Percentiles rank a stretch among this genome's conserved stretches.
phyloP scores from a whole-genome alignment of 1,140 invertebrate species.

The Lordiphosa clarofinis region DNA sequence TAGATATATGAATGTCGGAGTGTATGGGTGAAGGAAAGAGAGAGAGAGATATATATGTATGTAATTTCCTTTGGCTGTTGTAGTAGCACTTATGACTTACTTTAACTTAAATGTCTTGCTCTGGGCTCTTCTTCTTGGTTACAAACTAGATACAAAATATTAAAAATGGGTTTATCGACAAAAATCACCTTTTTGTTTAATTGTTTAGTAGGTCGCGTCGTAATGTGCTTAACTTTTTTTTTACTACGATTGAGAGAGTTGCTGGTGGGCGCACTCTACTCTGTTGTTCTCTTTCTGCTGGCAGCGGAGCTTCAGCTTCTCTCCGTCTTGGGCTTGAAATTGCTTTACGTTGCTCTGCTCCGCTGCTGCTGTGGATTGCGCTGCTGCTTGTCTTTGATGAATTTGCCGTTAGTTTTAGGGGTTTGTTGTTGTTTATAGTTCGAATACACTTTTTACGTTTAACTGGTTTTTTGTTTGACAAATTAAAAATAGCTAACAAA shows the following conservation, averaged over 20 bases:
- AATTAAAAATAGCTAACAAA: not conserved
- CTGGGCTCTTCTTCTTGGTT: conserved; percentile 4
- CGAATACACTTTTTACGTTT: conserved; percentile 1
- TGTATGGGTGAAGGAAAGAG: not conserved
- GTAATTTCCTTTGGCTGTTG: conserved; percentile 5
- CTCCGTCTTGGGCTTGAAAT: not conserved
- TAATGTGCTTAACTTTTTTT: conserved; percentile 40
- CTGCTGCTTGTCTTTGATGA: conserved; percentile 21
- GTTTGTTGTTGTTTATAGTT: conserved; percentile 2
- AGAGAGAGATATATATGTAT: not conserved
- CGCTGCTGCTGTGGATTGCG: conserved; percentile 34
- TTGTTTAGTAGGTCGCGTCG: conserved; percentile 64
- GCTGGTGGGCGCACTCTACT: not conserved
- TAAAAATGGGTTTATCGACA: conserved; percentile 52
- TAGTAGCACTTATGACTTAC: conserved; percentile 1
- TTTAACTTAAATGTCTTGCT: conserved; percentile 1
- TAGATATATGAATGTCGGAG: conserved; percentile 4
- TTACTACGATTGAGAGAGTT: conserved; percentile 13
- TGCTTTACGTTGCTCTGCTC: conserved; percentile 12
- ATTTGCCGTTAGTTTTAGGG: conserved; percentile 33
- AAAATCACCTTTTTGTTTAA: conserved; percentile 61
- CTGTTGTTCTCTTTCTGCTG: conserved; percentile 17
- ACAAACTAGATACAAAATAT: conserved; percentile 12
- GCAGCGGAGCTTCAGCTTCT: conserved; percentile 39
- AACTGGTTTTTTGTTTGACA: conserved; percentile 1